phyloP scores from a whole-genome alignment of 2,888 invertebrate species.

The Pycnomerus fuliginosus region DNA sequence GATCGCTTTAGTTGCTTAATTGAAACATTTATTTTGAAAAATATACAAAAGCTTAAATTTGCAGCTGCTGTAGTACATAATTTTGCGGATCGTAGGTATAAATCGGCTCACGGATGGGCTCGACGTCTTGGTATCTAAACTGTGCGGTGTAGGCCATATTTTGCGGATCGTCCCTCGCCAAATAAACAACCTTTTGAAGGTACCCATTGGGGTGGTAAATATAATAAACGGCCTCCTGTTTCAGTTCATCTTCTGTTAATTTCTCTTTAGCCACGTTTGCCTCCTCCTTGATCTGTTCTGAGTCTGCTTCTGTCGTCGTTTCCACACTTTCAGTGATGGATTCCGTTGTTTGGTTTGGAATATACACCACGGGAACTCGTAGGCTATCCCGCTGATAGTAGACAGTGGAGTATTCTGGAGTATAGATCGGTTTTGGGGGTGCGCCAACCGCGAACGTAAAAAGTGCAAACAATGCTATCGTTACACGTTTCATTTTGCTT shows the following conservation, averaged over 20 bases:
- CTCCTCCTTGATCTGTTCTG: too few relatives aligned
- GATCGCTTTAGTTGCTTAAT: too few relatives aligned
- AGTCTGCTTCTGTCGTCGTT: not conserved
- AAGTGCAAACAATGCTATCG: too few relatives aligned
- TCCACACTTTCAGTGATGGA: not conserved
- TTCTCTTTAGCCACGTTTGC: constrained; percentile 27
- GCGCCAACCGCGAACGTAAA: too few relatives aligned
- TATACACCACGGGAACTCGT: too few relatives aligned
- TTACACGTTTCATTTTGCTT: too few relatives aligned
- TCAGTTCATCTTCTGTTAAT: constrained; percentile 24
- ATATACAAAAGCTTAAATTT: too few relatives aligned
- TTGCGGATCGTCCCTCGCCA: constrained; percentile 55
- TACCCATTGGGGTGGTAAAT: constrained; percentile 64
- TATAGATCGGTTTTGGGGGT: too few relatives aligned
- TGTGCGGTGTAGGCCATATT: constrained; percentile 68
- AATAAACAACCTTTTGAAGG: constrained; percentile 63
- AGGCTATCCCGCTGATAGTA: too few relatives aligned
- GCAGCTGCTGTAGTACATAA: constrained; percentile 30
- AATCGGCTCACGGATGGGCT: constrained; percentile 63
- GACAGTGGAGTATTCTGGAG: too few relatives aligned
- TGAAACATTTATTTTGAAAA: too few relatives aligned
- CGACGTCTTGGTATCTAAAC: constrained; percentile 63
- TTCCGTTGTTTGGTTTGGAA: too few relatives aligned
- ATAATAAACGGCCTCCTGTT: constrained; percentile 61
- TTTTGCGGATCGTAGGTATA: constrained; percentile 55